Percentiles rank a stretch among this genome's conserved stretches.
These are phyloP conservation scores for Dipodomys stephensi DNA, from an alignment of 2,113 vertebrate genomes.

Conservation along the genomic window DNA sequence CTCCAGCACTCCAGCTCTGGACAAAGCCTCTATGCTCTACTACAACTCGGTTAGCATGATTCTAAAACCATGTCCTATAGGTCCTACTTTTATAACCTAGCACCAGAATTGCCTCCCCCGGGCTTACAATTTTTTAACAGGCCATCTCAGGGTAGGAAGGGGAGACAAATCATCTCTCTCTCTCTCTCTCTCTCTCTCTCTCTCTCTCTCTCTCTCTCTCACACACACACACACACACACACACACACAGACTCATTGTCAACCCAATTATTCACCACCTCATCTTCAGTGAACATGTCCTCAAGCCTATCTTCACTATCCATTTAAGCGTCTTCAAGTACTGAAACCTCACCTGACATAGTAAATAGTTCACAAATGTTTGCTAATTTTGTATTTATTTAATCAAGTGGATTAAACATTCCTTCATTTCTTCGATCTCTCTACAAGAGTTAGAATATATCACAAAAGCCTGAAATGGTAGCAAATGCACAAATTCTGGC, in stretches of 20 bases:
- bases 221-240: no score
- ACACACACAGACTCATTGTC: not conserved
- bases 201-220: no score
- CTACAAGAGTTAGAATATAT: not conserved
- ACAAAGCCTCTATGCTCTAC: not conserved
- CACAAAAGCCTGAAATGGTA: not conserved
- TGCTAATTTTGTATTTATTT: conserved; percentile 25
- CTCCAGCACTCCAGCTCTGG: not conserved
- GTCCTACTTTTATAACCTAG: not conserved
- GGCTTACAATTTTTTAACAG: not conserved
- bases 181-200: no score
- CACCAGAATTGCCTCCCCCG: not conserved
- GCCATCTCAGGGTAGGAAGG: no score
- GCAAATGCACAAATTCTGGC: no score
- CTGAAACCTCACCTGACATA: not conserved
- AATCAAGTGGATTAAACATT: not conserved
- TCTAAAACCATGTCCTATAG: not conserved
- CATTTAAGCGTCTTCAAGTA: not conserved
- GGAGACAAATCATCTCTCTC: no score
- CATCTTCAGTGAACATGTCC: not conserved
- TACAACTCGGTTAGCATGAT: not conserved
- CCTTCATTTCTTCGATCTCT: not conserved
- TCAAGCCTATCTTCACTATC: not conserved
- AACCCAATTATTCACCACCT: not conserved
- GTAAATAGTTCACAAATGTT: not conserved